Evolutionary conservation across 2,797 vertebrate genomes (phyloP).

Genomic region (Gallinago nigripennis): DNA sequence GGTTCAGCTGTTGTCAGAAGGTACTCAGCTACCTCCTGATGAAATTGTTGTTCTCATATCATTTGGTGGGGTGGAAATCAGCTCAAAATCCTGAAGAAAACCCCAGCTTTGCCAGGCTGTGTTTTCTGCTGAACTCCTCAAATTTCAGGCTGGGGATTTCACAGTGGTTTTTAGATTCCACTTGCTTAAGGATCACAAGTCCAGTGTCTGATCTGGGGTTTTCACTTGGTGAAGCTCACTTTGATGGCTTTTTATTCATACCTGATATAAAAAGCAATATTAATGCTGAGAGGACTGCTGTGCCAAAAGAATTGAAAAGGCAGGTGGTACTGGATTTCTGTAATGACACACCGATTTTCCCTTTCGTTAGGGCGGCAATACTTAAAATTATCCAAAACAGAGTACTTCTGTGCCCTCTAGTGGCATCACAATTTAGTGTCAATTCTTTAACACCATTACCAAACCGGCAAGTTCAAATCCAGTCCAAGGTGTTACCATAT

Average conservation of each 20-base stretch:
- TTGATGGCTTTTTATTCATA: background rate
- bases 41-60: background rate
- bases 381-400: background rate
- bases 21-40: background rate
- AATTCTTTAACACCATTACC: background rate
- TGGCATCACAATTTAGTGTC: background rate
- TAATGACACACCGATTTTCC: rapidly evolving
- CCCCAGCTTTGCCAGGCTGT: rapidly evolving
- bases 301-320: background rate
- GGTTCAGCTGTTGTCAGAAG: background rate
- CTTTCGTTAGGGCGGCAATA: rapidly evolving
- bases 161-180: background rate
- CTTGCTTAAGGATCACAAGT: background rate
- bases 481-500: rapidly evolving
- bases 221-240: background rate
- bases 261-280: background rate
- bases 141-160: background rate
- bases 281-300: background rate
- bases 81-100: background rate
- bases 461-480: background rate
- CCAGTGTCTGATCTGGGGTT: background rate
- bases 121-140: background rate
- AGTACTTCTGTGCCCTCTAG: conserved; percentile 58
- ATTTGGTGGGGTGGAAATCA: background rate
- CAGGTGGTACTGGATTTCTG: background rate